Evolutionary conservation across 2,113 vertebrate species (phyloP).

Genomic region (Daubentonia madagascariensis): DNA sequence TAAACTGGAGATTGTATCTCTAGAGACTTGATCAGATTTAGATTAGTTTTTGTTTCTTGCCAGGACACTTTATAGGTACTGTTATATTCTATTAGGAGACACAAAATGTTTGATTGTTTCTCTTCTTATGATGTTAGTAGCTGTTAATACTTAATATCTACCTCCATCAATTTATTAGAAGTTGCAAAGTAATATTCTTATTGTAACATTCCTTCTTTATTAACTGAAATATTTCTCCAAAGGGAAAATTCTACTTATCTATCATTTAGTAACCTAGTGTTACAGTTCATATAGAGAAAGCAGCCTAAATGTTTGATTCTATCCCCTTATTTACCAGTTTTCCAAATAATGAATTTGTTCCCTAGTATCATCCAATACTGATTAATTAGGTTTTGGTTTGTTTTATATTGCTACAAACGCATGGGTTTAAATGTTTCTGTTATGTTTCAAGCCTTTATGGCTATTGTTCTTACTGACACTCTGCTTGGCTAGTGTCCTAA

Average conservation of each 20-base stretch:
- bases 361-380: not conserved
- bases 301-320: not conserved
- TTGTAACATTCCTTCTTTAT: not conserved
- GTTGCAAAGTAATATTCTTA: not conserved
- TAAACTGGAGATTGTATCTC: not conserved
- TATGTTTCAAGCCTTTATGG: not conserved
- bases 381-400: not conserved
- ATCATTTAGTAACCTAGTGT: not conserved
- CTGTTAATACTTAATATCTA: not conserved
- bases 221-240: not conserved
- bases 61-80: not conserved
- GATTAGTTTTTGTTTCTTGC: not conserved
- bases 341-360: not conserved
- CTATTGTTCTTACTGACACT: not conserved
- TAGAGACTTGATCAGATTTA: not conserved
- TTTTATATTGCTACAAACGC: not conserved
- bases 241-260: not conserved
- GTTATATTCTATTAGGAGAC: not conserved
- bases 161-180: not conserved
- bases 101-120: not conserved
- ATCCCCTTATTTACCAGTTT: not conserved
- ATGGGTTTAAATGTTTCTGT: not conserved
- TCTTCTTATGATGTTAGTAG: not conserved
- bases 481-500: not conserved
- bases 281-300: not conserved